Evolutionary conservation across 2,797 vertebrate genomes (phyloP), one percentile per base, ranked within the genome.

Genomic region (Micromesistius poutassou): DNA sequence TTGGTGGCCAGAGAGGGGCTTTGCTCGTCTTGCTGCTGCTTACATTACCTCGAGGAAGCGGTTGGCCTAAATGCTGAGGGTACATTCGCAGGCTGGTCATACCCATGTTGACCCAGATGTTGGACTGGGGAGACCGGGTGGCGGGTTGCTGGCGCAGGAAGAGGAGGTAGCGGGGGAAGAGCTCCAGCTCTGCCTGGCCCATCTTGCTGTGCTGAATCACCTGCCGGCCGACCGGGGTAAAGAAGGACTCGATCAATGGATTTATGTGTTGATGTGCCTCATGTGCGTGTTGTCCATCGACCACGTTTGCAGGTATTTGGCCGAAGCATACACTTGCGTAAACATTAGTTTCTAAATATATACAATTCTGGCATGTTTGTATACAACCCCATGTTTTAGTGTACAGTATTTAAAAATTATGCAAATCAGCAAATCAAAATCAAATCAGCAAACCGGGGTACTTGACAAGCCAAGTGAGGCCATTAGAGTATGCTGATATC

Each of bases 31-130:
- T 99, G 97, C 97, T 98, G 98, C 97, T 95, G 93, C 97, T 98
- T 98, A 97, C 96, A 74, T 98, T 99, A 99, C 98, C 97, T 98
- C 97, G 94, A 74, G 85, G 71, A 68, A 85, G 82, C 87, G 95
- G 95, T 28, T 28, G 62, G 62, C 62, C n/a, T 85, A 98, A 95
- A 93, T 97, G 95, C 74, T 91, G 95, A 92, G 97, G 97, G 94
- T 97, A 97, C 96, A 98, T 96, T 96, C 96, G 95, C 94, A 97
- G 96, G 95, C 96, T 97, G 96, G 96, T 97, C 98, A 98, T 99
- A 99, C 98, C 98, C 97, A 99, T 98, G 96, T 99, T 99, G 93
- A 98, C 96, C 98, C 98, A 99, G 94, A 99, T 97, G 95, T 99
- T 99, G 87, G 97, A 98, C 92, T 99, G 98, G 81, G 97, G 97